phyloP scores from a whole-genome alignment of 2,113 vertebrate genomes.

The Thryonomys swinderianus region DNA sequence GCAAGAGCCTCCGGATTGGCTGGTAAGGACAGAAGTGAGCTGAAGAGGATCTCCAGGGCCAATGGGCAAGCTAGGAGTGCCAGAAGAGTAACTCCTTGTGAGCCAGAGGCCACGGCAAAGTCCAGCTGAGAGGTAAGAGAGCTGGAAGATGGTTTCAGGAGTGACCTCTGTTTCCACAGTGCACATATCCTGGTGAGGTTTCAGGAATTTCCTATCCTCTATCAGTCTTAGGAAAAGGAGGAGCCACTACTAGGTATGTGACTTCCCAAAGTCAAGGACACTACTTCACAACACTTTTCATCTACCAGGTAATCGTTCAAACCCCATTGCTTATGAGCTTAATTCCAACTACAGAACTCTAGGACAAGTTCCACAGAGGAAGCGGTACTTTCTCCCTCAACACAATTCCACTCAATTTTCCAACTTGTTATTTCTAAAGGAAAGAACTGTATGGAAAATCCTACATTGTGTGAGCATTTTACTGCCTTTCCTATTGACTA shows the following conservation, averaged over 20 bases:
- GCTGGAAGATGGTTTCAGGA: background rate
- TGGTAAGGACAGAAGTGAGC: background rate
- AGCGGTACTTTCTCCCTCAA: background rate
- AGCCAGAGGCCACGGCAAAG: background rate
- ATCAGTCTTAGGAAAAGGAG: background rate
- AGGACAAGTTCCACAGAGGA: background rate
- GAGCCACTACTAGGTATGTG: background rate
- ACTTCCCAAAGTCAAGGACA: background rate
- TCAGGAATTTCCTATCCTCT: too few species aligned
- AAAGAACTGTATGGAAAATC: background rate
- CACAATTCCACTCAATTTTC: slow-evolving; percentile 22
- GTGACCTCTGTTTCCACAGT: background rate
- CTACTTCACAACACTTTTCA: background rate
- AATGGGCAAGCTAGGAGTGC: background rate
- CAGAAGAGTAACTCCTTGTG: background rate
- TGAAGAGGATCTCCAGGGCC: background rate
- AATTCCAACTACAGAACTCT: slow-evolving; percentile 36
- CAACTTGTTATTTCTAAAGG: background rate
- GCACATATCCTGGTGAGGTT: too few species aligned
- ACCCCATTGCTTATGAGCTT: background rate
- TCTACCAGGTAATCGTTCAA: background rate
- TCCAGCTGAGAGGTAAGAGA: background rate
- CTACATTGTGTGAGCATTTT: background rate
- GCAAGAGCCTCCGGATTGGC: background rate
- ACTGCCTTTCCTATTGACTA: background rate